Percentiles rank a stretch among this genome's conserved stretches.
phyloP scores from a whole-genome alignment of 2,888 invertebrate species.

The Capitulum mitella region DNA sequence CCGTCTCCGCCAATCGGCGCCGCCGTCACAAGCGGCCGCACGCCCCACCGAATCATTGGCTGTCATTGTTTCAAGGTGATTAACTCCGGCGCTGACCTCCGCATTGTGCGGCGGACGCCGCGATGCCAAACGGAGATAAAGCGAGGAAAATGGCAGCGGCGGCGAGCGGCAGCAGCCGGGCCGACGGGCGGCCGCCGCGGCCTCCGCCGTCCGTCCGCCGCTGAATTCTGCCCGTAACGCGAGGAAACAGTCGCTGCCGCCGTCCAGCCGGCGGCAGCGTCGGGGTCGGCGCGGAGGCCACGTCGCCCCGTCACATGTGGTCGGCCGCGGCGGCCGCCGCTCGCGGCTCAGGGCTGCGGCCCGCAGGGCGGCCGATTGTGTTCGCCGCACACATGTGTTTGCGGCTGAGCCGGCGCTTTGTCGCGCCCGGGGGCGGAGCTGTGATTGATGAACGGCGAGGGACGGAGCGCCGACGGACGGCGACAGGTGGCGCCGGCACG shows the following conservation, averaged over 20 bases:
- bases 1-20: conserved; percentile 20
- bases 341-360: background rate
- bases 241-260: background rate
- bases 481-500: too few species aligned
- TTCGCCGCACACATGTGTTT: background rate
- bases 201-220: background rate
- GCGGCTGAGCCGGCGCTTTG: background rate
- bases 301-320: background rate
- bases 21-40: background rate
- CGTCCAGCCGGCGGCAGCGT: background rate
- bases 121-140: too few species aligned
- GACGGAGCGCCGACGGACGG: too few species aligned
- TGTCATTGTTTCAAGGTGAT: conserved; percentile 26
- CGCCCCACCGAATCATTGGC: conserved; percentile 25
- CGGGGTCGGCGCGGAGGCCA: background rate
- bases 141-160: conserved; percentile 19
- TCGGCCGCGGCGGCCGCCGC: background rate
- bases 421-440: background rate
- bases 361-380: background rate
- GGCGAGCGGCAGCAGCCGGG: background rate
- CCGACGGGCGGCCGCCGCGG: background rate
- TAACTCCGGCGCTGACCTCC: conserved; percentile 16
- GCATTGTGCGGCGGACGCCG: background rate
- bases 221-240: too few species aligned
- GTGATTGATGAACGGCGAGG: too few species aligned